Base-by-base conservation (phyloP, 2,113 vertebrate species). In the Sinosuthora webbiana region DNA sequence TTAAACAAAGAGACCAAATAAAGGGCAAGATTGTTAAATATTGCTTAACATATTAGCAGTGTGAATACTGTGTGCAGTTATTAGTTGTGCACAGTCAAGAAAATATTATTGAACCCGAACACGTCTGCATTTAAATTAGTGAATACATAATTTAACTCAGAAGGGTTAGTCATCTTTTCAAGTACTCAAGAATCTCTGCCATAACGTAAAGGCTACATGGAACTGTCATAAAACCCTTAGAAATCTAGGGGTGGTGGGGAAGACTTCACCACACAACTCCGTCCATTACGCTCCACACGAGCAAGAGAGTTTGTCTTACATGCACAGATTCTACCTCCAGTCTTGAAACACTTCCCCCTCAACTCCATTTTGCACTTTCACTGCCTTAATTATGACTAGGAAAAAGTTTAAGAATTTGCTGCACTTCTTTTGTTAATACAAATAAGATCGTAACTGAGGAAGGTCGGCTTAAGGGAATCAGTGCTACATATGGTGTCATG, bases 401-500 rank as follows among this genome's bases (percentile, higher is more conserved):
- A 73, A 24, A 0, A 2, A 27, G 23, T 24, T 87, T 44, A 52
- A 69, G 15, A 56, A 65, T 5, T 35, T 3, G 8, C 4, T 59
- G 33, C 10, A 7, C 3, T 1, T 6, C 28, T 52, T 63, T 24
- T 47, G 7, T 27, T 27, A 15, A 8, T 41, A 15, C 30, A 25
- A 49, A 4, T 9, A 41, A 50, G 22, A 6, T 8, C 8, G 33
- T 5, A 56, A 28, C 5, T 10, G 24, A 53, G 28, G 13, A 70
- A 42, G 84, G 42, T 1, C 31, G 76, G 31, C 15, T 30, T 3
- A 13, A 13, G 22, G 27, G 13, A 21, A 23, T 3, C 8, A 16
- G 0, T 16, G 27, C 10, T 42, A 9, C 8, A 1, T 25, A 9
- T 3, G 5, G 16, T 11, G 3, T 14, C 41, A 18, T 1, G 5